Percentiles rank a stretch among this genome's conserved stretches.
Conservation (phyloP, 2,797 vertebrate genomes). For the Paguma larvata region DNA sequence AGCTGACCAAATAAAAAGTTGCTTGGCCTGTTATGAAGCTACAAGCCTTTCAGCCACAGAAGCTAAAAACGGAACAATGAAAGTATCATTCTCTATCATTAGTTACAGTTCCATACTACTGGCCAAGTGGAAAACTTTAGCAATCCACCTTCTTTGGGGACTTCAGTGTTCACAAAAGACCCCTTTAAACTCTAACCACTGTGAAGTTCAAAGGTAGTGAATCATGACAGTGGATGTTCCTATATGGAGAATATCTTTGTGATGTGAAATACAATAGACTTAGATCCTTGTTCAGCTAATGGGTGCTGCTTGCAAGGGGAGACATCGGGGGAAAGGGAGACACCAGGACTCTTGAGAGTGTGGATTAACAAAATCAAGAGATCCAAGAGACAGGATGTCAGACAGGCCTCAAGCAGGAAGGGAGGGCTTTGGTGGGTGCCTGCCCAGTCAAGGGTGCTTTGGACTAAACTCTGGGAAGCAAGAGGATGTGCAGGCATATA, state of each 20-base stretch:
- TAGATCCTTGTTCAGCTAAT: constrained; percentile 26
- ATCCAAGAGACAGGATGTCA: not conserved
- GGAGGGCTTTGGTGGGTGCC: not conserved
- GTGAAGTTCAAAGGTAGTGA: constrained; percentile 14
- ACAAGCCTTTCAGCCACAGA: constrained; percentile 8
- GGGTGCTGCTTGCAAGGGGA: not conserved
- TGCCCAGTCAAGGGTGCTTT: not conserved
- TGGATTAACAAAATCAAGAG: constrained; percentile 7
- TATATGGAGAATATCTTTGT: constrained; percentile 23
- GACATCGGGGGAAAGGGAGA: not conserved
- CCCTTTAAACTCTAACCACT: constrained; percentile 9
- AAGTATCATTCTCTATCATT: not conserved
- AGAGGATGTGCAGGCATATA: not conserved
- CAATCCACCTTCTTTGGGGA: constrained; percentile 11
- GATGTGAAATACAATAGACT: constrained; percentile 22
- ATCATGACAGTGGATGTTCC: not conserved
- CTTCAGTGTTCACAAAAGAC: constrained; percentile 49
- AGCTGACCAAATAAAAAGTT: constrained; percentile 22
- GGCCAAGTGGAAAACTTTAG: constrained; percentile 36
- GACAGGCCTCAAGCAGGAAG: not conserved
- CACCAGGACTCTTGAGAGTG: not conserved
- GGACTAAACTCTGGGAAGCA: not conserved
- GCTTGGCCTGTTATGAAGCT: not conserved
- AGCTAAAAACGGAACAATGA: not conserved
- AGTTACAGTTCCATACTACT: not conserved